Base-by-base conservation (phyloP, 2,797 vertebrate genomes). In the Coregonus sp. region DNA sequence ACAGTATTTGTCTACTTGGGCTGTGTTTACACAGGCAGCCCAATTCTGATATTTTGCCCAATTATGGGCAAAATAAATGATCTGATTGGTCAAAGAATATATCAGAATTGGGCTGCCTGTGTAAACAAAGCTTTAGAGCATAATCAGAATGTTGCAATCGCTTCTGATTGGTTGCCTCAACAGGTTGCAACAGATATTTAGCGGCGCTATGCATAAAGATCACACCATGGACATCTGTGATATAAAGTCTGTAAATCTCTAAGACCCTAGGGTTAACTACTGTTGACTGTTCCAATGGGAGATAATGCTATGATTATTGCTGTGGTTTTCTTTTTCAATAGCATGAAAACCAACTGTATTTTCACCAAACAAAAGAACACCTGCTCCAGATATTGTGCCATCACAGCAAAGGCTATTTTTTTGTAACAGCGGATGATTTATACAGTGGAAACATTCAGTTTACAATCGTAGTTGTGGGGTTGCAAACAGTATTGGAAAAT, bases 371-470 rank as follows among this genome's bases (percentile, higher is more conserved):
- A 92, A 92, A 86, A 84, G 85, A 82, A 84, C 88, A 91, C 85
- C 91, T 92, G 91, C 86, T 88, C 31, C 84, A 79, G 76, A 87
- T 85, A 89, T 74, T 29, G 74, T 89, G 87, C 87, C 86, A 81
- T 89, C 84, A 87, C 72, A 77, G 68, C 73, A 69, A 73, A 70
- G 7, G 16, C 16, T 25, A 65, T 66, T 12, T 1, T 4, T 37
- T 2, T 18, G 15, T 20, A 69, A 35, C 37, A 70, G 67, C 67
- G 47, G 33, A 70, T 16, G 14, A 37, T 14, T 6, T 6, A 1
- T 70, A n/a, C 4, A 40, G 18, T 7, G 18, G 31, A 70, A 31
- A 67, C 0, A 67, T 18, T 47, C 16, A 9, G 67, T 70, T 70
- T 47, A 70, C 16, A 35, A 37, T 47, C n/a, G 35, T 7, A n/a